Evolutionary conservation across 2,797 vertebrate genomes (phyloP).

Genomic region (Ibycter americanus): DNA sequence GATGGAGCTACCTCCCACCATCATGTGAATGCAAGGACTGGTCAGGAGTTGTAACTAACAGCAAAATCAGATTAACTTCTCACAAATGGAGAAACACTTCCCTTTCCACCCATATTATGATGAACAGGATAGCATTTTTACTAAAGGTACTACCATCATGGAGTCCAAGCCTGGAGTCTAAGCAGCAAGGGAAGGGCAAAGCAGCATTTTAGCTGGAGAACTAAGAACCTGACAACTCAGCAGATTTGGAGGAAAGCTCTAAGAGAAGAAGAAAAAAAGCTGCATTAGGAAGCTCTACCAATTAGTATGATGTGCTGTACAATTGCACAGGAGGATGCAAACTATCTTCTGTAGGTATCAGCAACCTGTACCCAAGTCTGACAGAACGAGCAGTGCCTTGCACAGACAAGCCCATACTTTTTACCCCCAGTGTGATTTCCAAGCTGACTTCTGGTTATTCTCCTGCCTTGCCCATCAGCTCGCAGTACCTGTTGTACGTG

Average conservation of each 20-base stretch:
- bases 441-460: neutral
- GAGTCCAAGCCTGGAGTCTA: neutral
- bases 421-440: neutral
- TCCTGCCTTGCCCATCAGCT: neutral
- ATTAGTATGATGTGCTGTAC: fast-evolving
- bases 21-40: fast-evolving
- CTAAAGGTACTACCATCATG: neutral
- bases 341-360: neutral
- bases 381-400: neutral
- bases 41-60: neutral
- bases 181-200: neutral
- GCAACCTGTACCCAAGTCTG: neutral
- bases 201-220: neutral
- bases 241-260: neutral
- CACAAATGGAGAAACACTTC: neutral
- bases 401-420: neutral
- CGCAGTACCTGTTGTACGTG: neutral
- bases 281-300: neutral
- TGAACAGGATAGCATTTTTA: neutral
- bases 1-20: neutral
- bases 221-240: neutral
- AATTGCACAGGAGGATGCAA: neutral
- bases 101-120: neutral
- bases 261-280: neutral
- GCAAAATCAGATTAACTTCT: neutral